Base-by-base conservation (phyloP, 1,140 invertebrate species). In the Drosophila navojoa region DNA sequence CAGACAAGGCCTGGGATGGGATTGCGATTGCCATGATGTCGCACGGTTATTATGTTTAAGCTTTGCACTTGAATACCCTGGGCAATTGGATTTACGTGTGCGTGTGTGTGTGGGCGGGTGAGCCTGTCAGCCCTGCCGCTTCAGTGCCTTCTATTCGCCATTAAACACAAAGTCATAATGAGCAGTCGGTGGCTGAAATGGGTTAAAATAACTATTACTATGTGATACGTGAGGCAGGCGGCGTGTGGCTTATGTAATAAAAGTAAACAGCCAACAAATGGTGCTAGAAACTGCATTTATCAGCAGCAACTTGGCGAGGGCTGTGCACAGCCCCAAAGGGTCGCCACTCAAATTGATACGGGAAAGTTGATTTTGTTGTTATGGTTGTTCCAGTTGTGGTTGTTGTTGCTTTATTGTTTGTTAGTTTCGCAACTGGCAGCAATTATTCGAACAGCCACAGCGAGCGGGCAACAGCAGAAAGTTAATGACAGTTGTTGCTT, bases 81-180 rank as follows among this genome's bases (percentile, higher is more conserved):
- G 80, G 82, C 85, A 82, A 87, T 86, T 76, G 81, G 68, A 68
- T 57, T 44, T 60, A 54, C 25, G n/a, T 35, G 32, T 9, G 32
- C 2, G 11, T 38, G 9, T 16, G n/a, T 44, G 40, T 42, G 42
- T 44, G 42, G 35, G 35, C 35, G 32, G 32, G 7, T 29, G 19
- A 22, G 19, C 19, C 35, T 38, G 35, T 7, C 0, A 38, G 35
- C 35, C 10, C 35, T 74, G 71, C 32, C 57, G 58, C 52, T 67
- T 54, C 71, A 71, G 53, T 68, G 76, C 84, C 82, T 87, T 87
- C 44, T 75, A 89, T 87, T 87, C 76, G 68, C 82, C 82, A 87
- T 87, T 87, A 87, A 82, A 82, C 82, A 86, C 72, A 79, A 86
- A 87, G 82, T 87, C 82, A 89, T 89, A 87, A 87, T 89, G 82